Base-by-base conservation (phyloP, 2,113 vertebrate species). In the Cephalopholis sonnerati region DNA sequence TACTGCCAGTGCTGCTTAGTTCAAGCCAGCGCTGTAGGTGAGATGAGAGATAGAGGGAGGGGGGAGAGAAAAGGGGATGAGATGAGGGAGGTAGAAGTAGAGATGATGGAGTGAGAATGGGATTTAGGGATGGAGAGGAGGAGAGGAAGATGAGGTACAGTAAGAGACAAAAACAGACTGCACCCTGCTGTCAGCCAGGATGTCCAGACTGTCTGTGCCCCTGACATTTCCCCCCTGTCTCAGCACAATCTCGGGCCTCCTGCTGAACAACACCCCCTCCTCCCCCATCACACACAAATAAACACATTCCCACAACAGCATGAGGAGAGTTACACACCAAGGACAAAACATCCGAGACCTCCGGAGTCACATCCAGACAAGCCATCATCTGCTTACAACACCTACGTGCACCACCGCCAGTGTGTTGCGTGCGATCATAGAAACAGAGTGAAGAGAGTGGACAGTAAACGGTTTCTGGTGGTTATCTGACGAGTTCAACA, bases 1-100 rank as follows among this genome's bases (percentile, higher is more conserved):
- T 92, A 93, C 90, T 82, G 89, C 85, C 75, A 72, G 81, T 72
- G 63, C 86, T 87, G 86, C 84, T 90, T 92, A 78, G 81, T 85
- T 80, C 77, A 83, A 66, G 67, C 50, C 66, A 72, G 36, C 48
- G 13, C 32, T 72, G 81, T 59, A 74, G 86, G 87, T 68, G 81
- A 85, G 64, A 58, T 9, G 29, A 77, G 22, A 77, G 63, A 53
- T 48, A 53, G 69, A 62, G 27, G 13, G 61, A n/a, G n/a, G n/a
- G 27, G 1, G 5, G 12, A 7, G 9, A 54, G 25, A 15, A 24
- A 44, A 22, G 10, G 15, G 71, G 41, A n/a, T n/a, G n/a, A n/a
- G n/a, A 4, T 3, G 32, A 76, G 53, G 11, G 25, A 61, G 51
- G 25, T 22, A 32, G 73, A 54, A 48, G 57, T 25, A 2, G 15